Evolutionary conservation across 1,140 invertebrate genomes (phyloP).

Genomic region (Tribolium castaneum): DNA sequence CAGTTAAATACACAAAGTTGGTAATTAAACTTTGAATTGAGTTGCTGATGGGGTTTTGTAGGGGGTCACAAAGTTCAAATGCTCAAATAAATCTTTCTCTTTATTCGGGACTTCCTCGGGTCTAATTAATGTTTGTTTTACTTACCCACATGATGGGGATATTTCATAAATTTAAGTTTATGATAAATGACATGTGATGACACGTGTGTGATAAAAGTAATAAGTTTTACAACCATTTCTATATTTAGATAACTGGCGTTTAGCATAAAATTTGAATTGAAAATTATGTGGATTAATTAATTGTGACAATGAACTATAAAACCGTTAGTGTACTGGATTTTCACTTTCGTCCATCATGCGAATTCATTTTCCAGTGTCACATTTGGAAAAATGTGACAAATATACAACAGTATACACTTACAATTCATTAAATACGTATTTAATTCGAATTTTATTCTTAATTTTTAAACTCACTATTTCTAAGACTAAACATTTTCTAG

Average conservation of each 20-base stretch:
- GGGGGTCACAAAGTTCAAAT: neutral
- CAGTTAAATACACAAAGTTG: neutral
- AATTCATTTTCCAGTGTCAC: no score
- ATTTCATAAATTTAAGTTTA: neutral
- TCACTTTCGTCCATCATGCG: no score
- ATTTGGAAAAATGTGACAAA: no score
- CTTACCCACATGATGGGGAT: neutral
- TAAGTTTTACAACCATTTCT: neutral
- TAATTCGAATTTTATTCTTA: no score
- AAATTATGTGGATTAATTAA: neutral
- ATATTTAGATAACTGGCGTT: neutral
- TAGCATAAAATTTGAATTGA: neutral
- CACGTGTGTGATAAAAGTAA: neutral
- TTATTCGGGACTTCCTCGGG: neutral
- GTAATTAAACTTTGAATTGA: neutral
- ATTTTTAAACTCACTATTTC: no score
- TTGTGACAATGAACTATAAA: neutral
- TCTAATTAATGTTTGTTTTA: neutral
- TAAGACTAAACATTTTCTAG: no score
- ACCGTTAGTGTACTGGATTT: no score
- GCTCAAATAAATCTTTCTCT: neutral
- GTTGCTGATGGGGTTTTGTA: neutral
- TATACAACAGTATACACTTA: no score
- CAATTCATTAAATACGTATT: no score
- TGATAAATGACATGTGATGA: neutral